Percentiles rank a stretch among this genome's conserved stretches.
Evolutionary conservation across 2,888 invertebrate genomes (phyloP).

Genomic region (Harmothoe impar): DNA sequence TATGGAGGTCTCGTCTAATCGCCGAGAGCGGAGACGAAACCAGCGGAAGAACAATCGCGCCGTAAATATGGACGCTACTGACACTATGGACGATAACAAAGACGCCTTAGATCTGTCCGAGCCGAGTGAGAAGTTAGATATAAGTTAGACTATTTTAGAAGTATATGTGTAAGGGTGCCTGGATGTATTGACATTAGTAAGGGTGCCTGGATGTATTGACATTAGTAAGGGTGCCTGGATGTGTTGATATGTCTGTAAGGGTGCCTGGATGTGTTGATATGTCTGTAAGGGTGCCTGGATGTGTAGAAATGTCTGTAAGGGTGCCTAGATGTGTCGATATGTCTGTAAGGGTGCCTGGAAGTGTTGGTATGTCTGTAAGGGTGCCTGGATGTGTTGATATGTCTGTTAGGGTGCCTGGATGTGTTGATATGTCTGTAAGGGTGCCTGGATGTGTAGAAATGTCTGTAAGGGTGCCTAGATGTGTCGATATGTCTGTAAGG

Average conservation of each 20-base stretch:
- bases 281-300: neutral
- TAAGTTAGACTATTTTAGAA: neutral
- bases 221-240: neutral
- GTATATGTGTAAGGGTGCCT: neutral
- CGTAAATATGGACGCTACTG: neutral
- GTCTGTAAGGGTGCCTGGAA: neutral
- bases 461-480: no score
- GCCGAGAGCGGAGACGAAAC: neutral
- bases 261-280: no score
- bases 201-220: neutral
- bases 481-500: neutral
- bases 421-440: no score
- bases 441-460: no score
- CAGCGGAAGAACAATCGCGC: neutral
- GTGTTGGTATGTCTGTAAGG: neutral
- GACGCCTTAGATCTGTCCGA: neutral
- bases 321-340: no score
- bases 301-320: no score
- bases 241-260: no score
- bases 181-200: neutral
- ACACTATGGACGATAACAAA: neutral
- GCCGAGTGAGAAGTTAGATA: neutral
- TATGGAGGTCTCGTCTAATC: slow-evolving; percentile 39
- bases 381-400: no score
- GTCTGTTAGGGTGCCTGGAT: no score